phyloP scores from a whole-genome alignment of 2,797 vertebrate genomes.

The Rachycentron canadum region DNA sequence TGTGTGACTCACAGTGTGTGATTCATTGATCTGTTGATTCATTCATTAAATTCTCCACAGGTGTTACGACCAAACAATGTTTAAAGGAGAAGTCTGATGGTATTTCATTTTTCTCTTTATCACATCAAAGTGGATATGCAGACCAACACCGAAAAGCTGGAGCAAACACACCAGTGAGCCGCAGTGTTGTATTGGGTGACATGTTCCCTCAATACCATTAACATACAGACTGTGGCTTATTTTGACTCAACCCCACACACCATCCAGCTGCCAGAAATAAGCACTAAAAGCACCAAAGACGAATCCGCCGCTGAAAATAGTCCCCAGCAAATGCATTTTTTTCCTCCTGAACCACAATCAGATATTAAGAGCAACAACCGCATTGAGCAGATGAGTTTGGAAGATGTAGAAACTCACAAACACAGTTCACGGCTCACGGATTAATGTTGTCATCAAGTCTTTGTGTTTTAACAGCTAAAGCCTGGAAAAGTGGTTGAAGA shows the following conservation, averaged over 20 bases:
- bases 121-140: background rate
- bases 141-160: background rate
- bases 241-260: background rate
- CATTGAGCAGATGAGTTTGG: no score
- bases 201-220: background rate
- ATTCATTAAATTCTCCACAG: conserved; percentile 51
- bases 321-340: background rate
- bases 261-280: background rate
- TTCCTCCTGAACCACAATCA: background rate
- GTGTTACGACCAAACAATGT: conserved; percentile 32
- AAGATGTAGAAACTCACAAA: no score
- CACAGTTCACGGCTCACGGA: no score
- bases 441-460: no score
- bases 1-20: conserved; percentile 28
- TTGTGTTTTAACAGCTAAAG: no score
- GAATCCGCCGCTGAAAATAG: background rate
- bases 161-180: background rate
- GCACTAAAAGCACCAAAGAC: background rate
- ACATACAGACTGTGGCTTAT: background rate
- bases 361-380: no score
- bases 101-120: background rate
- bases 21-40: conserved; percentile 63
- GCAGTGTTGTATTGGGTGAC: background rate
- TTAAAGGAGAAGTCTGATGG: background rate
- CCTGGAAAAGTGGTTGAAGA: no score